Evolutionary conservation across 1,140 invertebrate species (phyloP).

Genomic region (Hypothenemus hampei): DNA sequence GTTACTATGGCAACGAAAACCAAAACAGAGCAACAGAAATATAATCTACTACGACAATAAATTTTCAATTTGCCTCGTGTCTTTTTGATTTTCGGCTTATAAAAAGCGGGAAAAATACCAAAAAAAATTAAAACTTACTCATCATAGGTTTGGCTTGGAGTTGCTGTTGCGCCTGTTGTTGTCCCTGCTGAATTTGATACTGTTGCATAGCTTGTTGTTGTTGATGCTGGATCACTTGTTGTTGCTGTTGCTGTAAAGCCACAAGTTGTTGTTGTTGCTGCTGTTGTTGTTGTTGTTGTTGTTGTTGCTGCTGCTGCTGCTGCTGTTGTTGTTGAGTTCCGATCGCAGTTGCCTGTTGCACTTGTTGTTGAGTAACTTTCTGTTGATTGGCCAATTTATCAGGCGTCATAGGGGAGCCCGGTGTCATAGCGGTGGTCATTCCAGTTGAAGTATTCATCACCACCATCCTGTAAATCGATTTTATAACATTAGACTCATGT

Average conservation of each 20-base stretch:
- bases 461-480: constrained; percentile 46
- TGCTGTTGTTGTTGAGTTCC: constrained; percentile 45
- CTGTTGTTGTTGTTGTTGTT: constrained; percentile 48
- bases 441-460: constrained; percentile 54
- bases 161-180: constrained; percentile 51
- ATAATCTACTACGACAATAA: no score
- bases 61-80: not conserved
- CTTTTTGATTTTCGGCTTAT: not conserved
- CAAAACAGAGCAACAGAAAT: not conserved
- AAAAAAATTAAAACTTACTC: constrained; percentile 44
- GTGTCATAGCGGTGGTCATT: constrained; percentile 48
- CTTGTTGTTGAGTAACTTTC: constrained; percentile 48
- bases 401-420: constrained; percentile 44
- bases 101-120: no score
- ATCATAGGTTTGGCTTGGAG: constrained; percentile 54
- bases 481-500: not conserved
- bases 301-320: constrained; percentile 46
- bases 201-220: constrained; percentile 47
- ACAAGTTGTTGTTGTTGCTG: constrained; percentile 43
- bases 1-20: no score
- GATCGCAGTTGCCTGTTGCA: constrained; percentile 43
- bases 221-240: constrained; percentile 48
- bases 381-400: constrained; percentile 48
- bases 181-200: constrained; percentile 47
- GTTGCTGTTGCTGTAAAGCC: constrained; percentile 46